A percentile compares a stretch with the other conserved stretches of the same genome.
phyloP scores from a whole-genome alignment of 1,140 invertebrate genomes.

The Araneus ventricosus region DNA sequence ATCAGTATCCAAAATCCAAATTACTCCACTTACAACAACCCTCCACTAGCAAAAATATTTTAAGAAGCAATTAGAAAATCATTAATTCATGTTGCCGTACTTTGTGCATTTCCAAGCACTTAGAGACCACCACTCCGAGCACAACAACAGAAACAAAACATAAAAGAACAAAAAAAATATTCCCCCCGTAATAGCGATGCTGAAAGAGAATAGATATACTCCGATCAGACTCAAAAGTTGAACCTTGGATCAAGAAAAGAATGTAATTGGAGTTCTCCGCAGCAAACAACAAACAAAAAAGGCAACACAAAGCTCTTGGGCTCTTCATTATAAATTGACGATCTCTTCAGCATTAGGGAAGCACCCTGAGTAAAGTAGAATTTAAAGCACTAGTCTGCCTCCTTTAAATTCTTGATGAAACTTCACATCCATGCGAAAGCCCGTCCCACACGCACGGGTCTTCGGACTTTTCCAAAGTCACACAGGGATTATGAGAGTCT shows the following conservation, averaged over 20 bases:
- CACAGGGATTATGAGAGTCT: slow-evolving; percentile 49
- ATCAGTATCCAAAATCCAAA: too few species aligned
- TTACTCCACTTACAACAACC: too few species aligned
- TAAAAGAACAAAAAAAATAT: not conserved
- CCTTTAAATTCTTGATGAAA: slow-evolving; percentile 57
- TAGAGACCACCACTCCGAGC: not conserved
- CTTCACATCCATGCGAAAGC: slow-evolving; percentile 14
- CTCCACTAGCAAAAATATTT: too few species aligned
- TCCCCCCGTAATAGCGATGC: not conserved
- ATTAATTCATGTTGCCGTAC: not conserved
- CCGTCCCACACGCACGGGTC: slow-evolving; percentile 7
- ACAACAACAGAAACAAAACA: not conserved
- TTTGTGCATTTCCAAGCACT: not conserved
- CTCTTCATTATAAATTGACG: slow-evolving; percentile 48
- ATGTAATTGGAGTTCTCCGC: slow-evolving; percentile 55
- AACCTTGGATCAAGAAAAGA: slow-evolving; percentile 44
- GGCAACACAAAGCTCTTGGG: not conserved
- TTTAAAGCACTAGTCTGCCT: slow-evolving; percentile 10
- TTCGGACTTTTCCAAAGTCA: slow-evolving; percentile 35
- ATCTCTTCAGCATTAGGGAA: slow-evolving; percentile 30
- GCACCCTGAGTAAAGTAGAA: not conserved
- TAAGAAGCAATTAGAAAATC: not conserved
- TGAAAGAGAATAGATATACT: not conserved
- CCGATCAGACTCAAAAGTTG: slow-evolving; percentile 28
- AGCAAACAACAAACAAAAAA: slow-evolving; percentile 7